Evolutionary conservation across 2,888 invertebrate genomes (phyloP), one percentile per base, ranked within the genome.

Genomic region (Leptarthrus brevirostris): DNA sequence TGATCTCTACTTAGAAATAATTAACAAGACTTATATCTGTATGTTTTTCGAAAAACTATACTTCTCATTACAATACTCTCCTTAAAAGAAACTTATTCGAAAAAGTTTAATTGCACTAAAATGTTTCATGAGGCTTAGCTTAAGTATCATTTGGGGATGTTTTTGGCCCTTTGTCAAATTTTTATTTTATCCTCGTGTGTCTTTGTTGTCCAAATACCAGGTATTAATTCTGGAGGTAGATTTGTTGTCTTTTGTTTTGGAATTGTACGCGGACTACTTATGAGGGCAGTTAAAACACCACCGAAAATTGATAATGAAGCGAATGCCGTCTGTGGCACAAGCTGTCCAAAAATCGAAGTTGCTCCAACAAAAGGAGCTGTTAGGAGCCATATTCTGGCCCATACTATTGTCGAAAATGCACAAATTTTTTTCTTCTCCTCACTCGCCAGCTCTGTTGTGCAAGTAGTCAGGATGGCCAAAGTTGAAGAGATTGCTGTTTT

Each of bases 401-500:
- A 85, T 61, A 85, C 84, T 69, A 84, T 85, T 22, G 85, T 83
- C 26, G 85, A 85, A 66, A 83, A 85, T 34, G 82, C 79, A 49
- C 83, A 82, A 30, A 85, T 83, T 74, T 82, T 84, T 73, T 82
- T 83, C 49, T 83, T 84, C 5, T 84, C 84, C 2, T 79, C 80
- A 36, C 80, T 80, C 2, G 86, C 85, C 40, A 86, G 74, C 75
- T 86, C 86, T 10, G 83, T 83, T 3, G 85, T 86, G 77, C 86
- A 83, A 8, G 85, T 86, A 14, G 85, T 85, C 26, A 86, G 79
- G 73, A 86, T 83, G 73, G 84, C 81, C 2, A 86, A 80, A 1
- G 85, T 83, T 1, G 82, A 82, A 36, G 85, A 85, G 36, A 86
- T 86, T 18, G 86, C 84, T 36, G 83, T 81, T 77, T 86, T 86